These are phyloP conservation scores for Nycticorax nycticorax DNA, from an alignment of 2,113 vertebrate species.

Conservation along the genomic window DNA sequence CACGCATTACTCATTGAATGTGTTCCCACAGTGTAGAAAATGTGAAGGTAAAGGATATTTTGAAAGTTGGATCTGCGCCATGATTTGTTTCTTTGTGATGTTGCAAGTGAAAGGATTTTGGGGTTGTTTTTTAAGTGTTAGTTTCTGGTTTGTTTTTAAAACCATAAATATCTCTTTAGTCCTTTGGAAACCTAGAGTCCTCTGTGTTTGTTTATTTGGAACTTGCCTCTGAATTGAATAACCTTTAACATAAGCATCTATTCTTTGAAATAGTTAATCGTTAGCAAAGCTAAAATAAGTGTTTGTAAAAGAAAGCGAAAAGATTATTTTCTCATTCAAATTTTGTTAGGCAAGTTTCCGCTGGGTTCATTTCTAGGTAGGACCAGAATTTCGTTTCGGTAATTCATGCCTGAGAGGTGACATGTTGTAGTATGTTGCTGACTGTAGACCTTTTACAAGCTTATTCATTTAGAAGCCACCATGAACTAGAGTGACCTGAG, in stretches of 20 bases:
- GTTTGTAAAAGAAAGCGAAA: neutral
- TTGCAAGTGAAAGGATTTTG: neutral
- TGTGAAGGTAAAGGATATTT: neutral
- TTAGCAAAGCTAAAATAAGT: neutral
- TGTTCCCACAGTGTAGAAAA: neutral
- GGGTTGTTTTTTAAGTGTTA: neutral
- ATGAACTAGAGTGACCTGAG: neutral
- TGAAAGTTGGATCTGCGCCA: neutral
- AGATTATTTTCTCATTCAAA: neutral
- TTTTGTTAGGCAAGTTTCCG: neutral
- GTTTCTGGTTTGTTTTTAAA: conserved; percentile 4
- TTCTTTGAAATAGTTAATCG: neutral
- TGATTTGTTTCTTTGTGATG: neutral
- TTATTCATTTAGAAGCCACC: neutral
- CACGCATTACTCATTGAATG: neutral
- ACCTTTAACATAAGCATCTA: neutral
- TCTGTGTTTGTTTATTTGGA: neutral
- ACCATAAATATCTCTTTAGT: neutral
- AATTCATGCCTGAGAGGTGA: neutral
- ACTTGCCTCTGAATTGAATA: neutral
- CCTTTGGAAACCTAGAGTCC: neutral
- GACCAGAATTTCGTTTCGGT: neutral
- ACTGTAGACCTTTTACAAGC: neutral
- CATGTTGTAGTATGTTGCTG: neutral
- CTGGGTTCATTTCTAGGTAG: neutral